These are phyloP conservation scores for Synaphobranchus kaupii DNA, from an alignment of 2,797 vertebrate genomes.

Conservation along the genomic window DNA sequence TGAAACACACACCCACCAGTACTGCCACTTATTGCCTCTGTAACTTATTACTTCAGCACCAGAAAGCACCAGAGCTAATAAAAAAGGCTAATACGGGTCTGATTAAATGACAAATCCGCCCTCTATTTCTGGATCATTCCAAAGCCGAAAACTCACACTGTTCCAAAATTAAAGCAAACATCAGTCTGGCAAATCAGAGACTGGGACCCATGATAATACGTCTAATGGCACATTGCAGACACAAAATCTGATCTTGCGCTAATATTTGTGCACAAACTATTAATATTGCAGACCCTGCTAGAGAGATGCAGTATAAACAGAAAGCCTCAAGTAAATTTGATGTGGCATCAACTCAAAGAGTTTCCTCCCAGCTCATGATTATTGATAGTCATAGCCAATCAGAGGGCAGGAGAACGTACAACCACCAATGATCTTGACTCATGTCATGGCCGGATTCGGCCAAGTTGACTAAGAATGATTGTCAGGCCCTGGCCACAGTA, in stretches of 20 bases:
- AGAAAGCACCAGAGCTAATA: constrained; percentile 30
- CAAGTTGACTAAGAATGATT: background rate
- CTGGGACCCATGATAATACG: background rate
- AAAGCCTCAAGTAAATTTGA: background rate
- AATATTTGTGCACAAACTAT: background rate
- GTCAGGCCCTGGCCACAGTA: background rate
- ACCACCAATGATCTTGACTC: background rate
- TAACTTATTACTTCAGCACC: constrained; percentile 20
- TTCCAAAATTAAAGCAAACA: constrained; percentile 23
- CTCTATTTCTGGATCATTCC: constrained; percentile 3
- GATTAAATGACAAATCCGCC: constrained; percentile 26
- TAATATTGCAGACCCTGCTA: background rate
- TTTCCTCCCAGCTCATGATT: background rate
- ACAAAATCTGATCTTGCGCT: background rate
- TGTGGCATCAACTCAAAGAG: background rate
- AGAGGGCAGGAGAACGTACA: background rate
- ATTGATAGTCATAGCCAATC: background rate
- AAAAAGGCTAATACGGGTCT: constrained; percentile 8
- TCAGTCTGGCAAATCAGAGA: background rate
- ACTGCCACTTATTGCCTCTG: background rate
- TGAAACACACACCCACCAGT: background rate
- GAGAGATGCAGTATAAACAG: background rate
- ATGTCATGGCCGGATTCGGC: background rate
- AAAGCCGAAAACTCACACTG: constrained; percentile 19
- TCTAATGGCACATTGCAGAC: background rate